Evolutionary conservation across 2,113 vertebrate genomes (phyloP).

Genomic region (Poicephalus meyeri): DNA sequence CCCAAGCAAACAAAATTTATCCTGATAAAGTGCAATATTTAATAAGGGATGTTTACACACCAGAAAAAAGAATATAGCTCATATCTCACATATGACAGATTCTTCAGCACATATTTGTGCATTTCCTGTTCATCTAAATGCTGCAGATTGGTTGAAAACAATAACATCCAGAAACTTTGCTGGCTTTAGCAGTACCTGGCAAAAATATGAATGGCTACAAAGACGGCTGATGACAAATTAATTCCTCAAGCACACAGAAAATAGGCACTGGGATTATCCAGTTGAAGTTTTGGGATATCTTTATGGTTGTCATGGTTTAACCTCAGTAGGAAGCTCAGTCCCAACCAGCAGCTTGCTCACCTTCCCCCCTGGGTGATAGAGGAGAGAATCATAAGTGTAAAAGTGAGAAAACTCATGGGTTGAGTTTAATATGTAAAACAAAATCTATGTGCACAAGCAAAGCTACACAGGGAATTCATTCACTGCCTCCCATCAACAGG

Average conservation of each 20-base stretch:
- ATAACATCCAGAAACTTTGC: neutral
- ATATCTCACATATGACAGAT: neutral
- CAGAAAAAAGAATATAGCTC: neutral
- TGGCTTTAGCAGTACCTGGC: neutral
- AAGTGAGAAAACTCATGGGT: neutral
- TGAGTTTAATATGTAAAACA: neutral
- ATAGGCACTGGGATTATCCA: neutral
- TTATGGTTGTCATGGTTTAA: neutral
- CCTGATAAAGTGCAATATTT: neutral
- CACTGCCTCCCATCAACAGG: rapidly evolving
- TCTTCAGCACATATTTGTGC: neutral
- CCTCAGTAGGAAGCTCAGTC: neutral
- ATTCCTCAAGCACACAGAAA: neutral
- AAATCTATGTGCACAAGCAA: neutral
- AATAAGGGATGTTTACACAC: neutral
- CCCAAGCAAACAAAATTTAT: neutral
- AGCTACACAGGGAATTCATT: neutral
- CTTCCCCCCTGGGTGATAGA: rapidly evolving
- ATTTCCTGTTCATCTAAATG: neutral
- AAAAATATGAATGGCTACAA: neutral
- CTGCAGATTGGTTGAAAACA: neutral
- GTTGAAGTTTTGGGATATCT: neutral
- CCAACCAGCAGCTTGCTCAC: rapidly evolving
- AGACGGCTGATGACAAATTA: neutral
- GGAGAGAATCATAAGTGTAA: neutral